These are phyloP conservation scores for Gila orcuttii DNA, from an alignment of 2,113 vertebrate species.

Conservation along the genomic window DNA sequence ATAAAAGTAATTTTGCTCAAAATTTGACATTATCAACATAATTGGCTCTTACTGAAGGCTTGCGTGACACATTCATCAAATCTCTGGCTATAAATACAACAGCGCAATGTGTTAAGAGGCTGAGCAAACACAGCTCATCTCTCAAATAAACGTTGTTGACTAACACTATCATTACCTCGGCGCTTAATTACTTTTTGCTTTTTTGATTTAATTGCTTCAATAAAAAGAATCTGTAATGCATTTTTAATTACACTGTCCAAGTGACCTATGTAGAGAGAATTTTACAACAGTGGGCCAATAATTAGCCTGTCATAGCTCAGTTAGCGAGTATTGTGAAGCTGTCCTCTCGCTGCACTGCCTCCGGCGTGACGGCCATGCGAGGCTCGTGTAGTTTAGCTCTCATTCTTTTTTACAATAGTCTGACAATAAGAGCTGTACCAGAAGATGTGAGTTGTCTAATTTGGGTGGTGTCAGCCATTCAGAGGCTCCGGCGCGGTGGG, in stretches of 20 bases:
- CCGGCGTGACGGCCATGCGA: slow-evolving; percentile 89
- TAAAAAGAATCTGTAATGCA: slow-evolving; percentile 97
- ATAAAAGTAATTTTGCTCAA: slow-evolving; percentile 83
- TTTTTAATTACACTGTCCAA: slow-evolving; percentile 98
- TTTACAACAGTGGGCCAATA: slow-evolving; percentile 95
- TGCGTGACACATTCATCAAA: slow-evolving; percentile 92
- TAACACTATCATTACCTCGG: slow-evolving; percentile 96
- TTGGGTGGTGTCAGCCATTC: slow-evolving; percentile 80
- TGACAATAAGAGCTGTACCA: slow-evolving; percentile 81
- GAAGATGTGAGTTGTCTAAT: slow-evolving; percentile 82
- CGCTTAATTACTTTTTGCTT: slow-evolving; percentile 92
- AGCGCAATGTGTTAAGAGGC: slow-evolving; percentile 80
- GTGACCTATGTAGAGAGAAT: slow-evolving; percentile 96
- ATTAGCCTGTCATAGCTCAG: slow-evolving; percentile 97
- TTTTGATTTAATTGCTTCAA: slow-evolving; percentile 99
- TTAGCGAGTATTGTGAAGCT: slow-evolving; percentile 93
- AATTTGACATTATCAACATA: slow-evolving; percentile 98
- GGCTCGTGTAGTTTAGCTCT: slow-evolving; percentile 85
- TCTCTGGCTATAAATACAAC: slow-evolving; percentile 82
- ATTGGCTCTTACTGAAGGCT: slow-evolving; percentile 89
- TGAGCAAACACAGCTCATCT: slow-evolving; percentile 82
- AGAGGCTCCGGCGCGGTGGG: slow-evolving; percentile 79
- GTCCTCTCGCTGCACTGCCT: slow-evolving; percentile 85
- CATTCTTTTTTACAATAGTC: slow-evolving; percentile 82
- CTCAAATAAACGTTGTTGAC: slow-evolving; percentile 95